Percentiles rank a stretch among this genome's conserved stretches.
These are phyloP conservation scores for Phataginus tetradactyla DNA, from an alignment of 2,797 vertebrate species.

Conservation along the genomic window DNA sequence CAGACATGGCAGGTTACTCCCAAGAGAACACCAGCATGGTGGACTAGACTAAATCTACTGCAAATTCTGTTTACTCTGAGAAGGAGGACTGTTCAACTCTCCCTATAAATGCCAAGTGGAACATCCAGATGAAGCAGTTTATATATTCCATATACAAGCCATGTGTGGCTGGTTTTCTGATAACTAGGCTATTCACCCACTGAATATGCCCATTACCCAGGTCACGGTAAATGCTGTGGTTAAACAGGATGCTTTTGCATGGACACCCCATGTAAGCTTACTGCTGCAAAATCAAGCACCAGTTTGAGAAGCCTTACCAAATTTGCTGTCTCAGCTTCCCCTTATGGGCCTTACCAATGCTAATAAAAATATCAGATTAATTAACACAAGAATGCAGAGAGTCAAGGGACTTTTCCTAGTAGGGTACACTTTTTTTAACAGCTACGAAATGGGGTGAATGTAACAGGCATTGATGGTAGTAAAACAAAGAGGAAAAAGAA, in stretches of 20 bases:
- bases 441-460: not conserved
- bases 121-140: not conserved
- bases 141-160: not conserved
- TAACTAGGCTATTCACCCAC: not conserved
- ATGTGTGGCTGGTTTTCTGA: not conserved
- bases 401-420: not conserved
- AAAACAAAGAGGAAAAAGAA: not conserved
- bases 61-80: not conserved
- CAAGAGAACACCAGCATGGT: not conserved
- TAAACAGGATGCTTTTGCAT: not conserved
- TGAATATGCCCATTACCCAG: not conserved
- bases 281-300: not conserved
- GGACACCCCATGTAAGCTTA: not conserved
- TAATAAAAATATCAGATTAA: not conserved
- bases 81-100: not conserved
- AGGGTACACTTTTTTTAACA: not conserved
- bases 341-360: not conserved
- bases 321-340: not conserved
- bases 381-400: not conserved
- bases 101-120: not conserved
- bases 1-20: not conserved
- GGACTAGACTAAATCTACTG: not conserved
- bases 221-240: not conserved
- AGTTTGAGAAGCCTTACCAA: not conserved
- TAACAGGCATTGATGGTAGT: not conserved